Evolutionary conservation across 2,797 vertebrate genomes (phyloP), one percentile per base, ranked within the genome.

Genomic region (Otolemur crassicaudatus): DNA sequence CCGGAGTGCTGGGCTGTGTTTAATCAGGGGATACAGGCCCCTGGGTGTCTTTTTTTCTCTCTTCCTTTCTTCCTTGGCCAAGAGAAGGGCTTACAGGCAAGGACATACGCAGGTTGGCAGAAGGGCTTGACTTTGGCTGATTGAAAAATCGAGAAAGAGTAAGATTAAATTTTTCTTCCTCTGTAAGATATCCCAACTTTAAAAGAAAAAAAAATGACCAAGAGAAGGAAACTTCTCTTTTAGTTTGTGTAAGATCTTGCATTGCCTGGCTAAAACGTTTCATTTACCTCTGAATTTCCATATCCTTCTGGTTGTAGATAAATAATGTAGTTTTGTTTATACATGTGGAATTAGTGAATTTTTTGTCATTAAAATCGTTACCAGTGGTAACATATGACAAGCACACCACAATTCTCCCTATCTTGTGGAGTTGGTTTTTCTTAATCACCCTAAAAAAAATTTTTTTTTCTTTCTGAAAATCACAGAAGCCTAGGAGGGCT

Each of bases 361-460:
- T 97, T 98, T 94, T 58, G 91, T 98, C 98, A 98, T 97, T 97
- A 96, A 98, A 96, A 95, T 96, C 17, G 98, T 98, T 98, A 98
- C 98, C 97, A 9, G 34, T 98, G 98, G 98, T 98, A 98, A 98
- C 98, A 46, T 70, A 46, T 4, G 96, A 99, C 97, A 99, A 99
- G 99, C 98, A 99, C 99, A 99, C 80, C 95, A 95, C 97, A 96
- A 97, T 98, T 97, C 94, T 97, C 97, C 97, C 96, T 89, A 56
- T 83, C 81, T 97, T 96, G 93, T 95, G 93, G 81, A 98, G 97
- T 61, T 93, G 73, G 79, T 56, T 34, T 72, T 67, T 27, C 14
- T 34, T 61, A 94, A 81, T 87, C 87, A 90, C 8, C 46, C 58
- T 27, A 40, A 19, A 8, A 40, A 40, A 43, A 43, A 6, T 9